phyloP scores from a whole-genome alignment of 2,888 invertebrate genomes.

The Sarcophaga caerulescens region DNA sequence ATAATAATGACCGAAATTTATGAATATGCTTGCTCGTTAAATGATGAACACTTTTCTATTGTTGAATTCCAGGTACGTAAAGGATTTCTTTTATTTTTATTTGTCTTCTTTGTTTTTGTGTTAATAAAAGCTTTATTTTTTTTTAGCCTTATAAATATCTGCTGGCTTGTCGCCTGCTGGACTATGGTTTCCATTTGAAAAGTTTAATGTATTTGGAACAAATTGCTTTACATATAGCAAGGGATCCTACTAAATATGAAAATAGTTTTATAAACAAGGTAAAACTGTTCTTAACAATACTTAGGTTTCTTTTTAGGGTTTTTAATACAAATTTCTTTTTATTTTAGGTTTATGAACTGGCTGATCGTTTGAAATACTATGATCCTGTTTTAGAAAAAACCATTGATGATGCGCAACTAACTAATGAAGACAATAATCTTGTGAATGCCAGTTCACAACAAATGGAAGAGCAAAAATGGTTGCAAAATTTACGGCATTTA shows the following conservation, averaged over 20 bases:
- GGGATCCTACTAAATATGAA: conserved; percentile 83
- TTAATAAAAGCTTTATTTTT: conserved; percentile 40
- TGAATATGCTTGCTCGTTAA: conserved; percentile 94
- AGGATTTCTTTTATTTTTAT: neutral
- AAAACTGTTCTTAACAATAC: neutral
- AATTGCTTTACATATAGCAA: conserved; percentile 86
- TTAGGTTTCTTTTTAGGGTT: neutral
- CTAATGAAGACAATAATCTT: conserved; percentile 73
- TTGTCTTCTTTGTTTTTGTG: neutral
- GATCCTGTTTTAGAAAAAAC: conserved; percentile 83
- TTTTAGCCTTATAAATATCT: conserved; percentile 91
- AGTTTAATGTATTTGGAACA: conserved; percentile 92
- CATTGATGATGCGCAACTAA: conserved; percentile 77
- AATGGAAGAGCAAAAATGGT: conserved; percentile 79
- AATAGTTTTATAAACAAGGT: conserved; percentile 83
- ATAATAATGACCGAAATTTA: conserved; percentile 97
- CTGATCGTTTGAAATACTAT: conserved; percentile 86
- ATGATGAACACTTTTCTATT: conserved; percentile 87
- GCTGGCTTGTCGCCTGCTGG: conserved; percentile 89
- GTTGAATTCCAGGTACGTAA: conserved; percentile 86
- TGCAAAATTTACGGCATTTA: conserved; percentile 77
- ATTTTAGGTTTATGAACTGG: conserved; percentile 81
- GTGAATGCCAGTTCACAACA: conserved; percentile 58
- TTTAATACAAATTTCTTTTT: neutral
- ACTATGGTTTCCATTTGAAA: conserved; percentile 89